Evolutionary conservation across 35 echinoderm and acorn worm genomes (phyloP), one percentile per base, ranked within the genome.

Genomic region (Anneissia japonica): DNA sequence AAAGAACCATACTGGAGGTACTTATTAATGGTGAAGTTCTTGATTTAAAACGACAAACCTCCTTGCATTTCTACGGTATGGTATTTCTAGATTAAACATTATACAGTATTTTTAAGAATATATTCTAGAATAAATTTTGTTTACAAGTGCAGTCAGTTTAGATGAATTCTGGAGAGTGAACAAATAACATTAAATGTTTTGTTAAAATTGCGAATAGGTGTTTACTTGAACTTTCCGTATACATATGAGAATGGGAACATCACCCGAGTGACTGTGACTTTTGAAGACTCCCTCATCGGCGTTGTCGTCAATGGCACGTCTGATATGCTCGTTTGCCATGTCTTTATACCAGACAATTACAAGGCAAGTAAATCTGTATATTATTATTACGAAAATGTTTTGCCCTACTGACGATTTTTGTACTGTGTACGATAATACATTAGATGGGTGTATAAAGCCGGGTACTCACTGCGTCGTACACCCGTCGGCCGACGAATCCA

Each of bases 231-330:
- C 33, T 92, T 97, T 55, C 94, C 94, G 11, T 86, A 85, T 29
- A 51, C 3, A 7, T 90, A 97, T 38, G 94, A 97, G 76, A 39
- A 87, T 33, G 91, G 94, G 9, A 97, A 97, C 88, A 56, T 88
- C n/a, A 97, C 94, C 3, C 94, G 92, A 73, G 91, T 97, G 13
- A 87, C 90, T 4, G 46, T 97, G 23, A 97, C 94, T 0, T 97
- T 87, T 72, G 84, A 88, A 36, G 91, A 97, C 38, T 93, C 90
- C 12, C 84, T 93, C 35, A 97, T 97, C 72, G 90, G 91, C 16
- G 84, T 97, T 26, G 72, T 97, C 2, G 85, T 97, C 56, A 97
- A 97, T 79, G 94, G 94, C 7, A 97, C 94, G 13, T 86, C 91
- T 23, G 91, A 97, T 35, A 82, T 79, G 73, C 86, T 97, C 72